phyloP scores from a whole-genome alignment of 2,888 invertebrate species.

The Spodoptera picta region DNA sequence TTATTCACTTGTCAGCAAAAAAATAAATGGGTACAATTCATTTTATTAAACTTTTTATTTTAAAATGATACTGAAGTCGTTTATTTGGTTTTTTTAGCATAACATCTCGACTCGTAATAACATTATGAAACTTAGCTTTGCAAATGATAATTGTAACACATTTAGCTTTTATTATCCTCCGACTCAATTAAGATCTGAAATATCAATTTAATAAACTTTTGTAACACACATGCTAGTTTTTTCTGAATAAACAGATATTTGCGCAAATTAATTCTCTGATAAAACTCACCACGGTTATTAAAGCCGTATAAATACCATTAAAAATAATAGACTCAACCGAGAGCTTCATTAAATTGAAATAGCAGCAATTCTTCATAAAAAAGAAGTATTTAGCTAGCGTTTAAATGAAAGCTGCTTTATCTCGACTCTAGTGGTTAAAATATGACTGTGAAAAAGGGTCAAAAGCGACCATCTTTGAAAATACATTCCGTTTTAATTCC shows the following conservation, averaged over 20 bases:
- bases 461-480: constrained; percentile 52
- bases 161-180: no score
- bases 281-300: constrained; percentile 25
- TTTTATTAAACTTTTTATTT: no score
- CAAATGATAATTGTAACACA: no score
- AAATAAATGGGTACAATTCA: neutral
- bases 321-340: constrained; percentile 37
- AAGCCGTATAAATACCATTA: constrained; percentile 16
- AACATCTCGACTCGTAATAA: no score
- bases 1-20: constrained; percentile 13
- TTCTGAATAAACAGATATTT: constrained; percentile 18
- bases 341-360: constrained; percentile 34
- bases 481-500: constrained; percentile 71
- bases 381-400: constrained; percentile 31
- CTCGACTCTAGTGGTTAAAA: constrained; percentile 30
- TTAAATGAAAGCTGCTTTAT: constrained; percentile 33
- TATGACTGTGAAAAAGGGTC: constrained; percentile 46
- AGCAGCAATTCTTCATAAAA: constrained; percentile 32
- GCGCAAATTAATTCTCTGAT: constrained; percentile 5
- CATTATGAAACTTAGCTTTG: no score
- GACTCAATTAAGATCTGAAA: no score
- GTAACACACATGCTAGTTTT: neutral
- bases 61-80: neutral
- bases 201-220: no score
- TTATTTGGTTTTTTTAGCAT: no score